Conservation (phyloP, 2,797 vertebrate genomes). For the Acanthurus tractus region DNA sequence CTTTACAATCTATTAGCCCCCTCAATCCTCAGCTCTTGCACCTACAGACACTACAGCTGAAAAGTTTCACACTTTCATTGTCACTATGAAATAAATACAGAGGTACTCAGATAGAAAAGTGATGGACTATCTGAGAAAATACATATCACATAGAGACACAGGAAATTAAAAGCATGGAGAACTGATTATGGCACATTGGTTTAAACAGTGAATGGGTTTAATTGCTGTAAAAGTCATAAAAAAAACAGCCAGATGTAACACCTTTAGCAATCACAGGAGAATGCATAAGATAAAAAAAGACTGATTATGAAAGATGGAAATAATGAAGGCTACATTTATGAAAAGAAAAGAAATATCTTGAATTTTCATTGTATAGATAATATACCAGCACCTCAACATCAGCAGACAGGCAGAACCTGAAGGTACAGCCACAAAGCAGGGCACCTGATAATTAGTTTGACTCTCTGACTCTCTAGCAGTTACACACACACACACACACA, state of each 20-base stretch:
- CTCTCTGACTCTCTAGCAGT: too few species aligned
- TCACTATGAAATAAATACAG: conserved; percentile 50
- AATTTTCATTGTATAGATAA: too few species aligned
- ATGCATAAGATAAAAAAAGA: neutral
- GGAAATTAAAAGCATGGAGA: conserved; percentile 61
- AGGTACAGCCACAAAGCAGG: too few species aligned
- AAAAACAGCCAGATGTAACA: neutral
- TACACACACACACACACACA: too few species aligned
- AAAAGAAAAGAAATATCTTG: neutral
- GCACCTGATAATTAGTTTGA: too few species aligned
- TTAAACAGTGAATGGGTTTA: conserved; percentile 16
- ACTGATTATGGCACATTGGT: conserved; percentile 7
- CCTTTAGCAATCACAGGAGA: neutral
- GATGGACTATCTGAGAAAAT: conserved; percentile 15
- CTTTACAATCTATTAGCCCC: conserved; percentile 40
- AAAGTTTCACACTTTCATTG: conserved; percentile 67
- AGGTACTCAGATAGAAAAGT: neutral
- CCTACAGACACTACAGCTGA: conserved; percentile 56
- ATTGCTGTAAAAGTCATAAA: conserved; percentile 26
- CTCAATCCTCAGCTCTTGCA: conserved; percentile 32
- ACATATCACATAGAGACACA: conserved; percentile 19
- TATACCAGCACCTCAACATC: too few species aligned
- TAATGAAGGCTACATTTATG: neutral
- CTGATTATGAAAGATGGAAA: neutral
- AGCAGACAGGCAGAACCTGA: too few species aligned